Evolutionary conservation across 2,113 vertebrate species (phyloP).

Genomic region (Delphinus delphis): DNA sequence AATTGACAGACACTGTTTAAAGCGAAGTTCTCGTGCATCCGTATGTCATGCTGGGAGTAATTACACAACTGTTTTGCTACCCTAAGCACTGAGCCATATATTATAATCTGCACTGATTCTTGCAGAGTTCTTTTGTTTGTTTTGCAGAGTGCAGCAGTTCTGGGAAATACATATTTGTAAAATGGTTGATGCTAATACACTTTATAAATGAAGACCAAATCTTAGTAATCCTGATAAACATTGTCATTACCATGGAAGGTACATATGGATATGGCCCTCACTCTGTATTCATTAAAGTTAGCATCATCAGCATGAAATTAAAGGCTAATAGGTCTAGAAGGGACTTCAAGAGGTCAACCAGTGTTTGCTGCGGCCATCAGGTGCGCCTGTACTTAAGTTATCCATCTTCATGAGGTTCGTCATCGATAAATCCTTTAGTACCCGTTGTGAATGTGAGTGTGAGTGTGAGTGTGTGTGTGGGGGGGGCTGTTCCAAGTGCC

Average conservation of each 20-base stretch:
- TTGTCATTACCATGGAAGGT: background rate
- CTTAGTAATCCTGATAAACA: background rate
- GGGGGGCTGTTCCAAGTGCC: background rate
- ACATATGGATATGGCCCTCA: background rate
- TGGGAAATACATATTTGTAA: constrained; percentile 66
- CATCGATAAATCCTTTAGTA: background rate
- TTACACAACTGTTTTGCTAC: constrained; percentile 78
- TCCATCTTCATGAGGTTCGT: background rate
- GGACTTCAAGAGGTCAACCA: constrained; percentile 25
- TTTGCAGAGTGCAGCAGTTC: constrained; percentile 63
- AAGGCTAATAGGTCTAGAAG: constrained; percentile 44
- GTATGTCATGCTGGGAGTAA: constrained; percentile 79
- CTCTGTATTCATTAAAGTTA: constrained; percentile 46
- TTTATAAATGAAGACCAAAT: constrained; percentile 48
- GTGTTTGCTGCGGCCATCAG: constrained; percentile 19
- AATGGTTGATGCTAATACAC: constrained; percentile 45
- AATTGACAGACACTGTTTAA: constrained; percentile 81
- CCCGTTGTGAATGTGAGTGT: background rate
- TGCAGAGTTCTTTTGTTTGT: constrained; percentile 56
- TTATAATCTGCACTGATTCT: constrained; percentile 63
- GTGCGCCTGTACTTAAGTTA: background rate
- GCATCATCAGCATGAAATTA: constrained; percentile 44
- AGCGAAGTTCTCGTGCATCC: constrained; percentile 80
- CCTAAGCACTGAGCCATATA: constrained; percentile 41
- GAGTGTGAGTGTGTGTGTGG: background rate